phyloP scores from a whole-genome alignment of 2,113 vertebrate genomes.

The Chaetura pelagica region DNA sequence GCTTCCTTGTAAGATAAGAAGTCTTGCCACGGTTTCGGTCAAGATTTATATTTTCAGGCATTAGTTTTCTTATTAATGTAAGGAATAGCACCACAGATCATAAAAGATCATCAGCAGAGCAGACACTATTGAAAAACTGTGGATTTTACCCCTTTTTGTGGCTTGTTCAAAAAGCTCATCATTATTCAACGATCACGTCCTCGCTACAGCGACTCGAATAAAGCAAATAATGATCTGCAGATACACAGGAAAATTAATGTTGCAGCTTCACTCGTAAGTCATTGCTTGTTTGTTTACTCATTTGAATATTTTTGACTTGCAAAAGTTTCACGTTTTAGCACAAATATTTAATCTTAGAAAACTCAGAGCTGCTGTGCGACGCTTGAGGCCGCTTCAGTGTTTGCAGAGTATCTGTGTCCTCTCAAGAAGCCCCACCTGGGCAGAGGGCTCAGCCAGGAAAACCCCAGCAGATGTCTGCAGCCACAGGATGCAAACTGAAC shows the following conservation, averaged over 20 bases:
- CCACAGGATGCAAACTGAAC: not conserved
- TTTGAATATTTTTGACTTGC: not conserved
- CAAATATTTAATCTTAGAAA: not conserved
- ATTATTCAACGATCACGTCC: not conserved
- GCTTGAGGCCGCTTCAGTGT: not conserved
- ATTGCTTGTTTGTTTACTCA: not conserved
- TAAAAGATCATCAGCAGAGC: not conserved
- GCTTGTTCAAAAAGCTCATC: conserved; percentile 8
- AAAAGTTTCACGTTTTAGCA: not conserved
- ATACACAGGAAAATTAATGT: not conserved
- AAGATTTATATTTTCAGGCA: not conserved
- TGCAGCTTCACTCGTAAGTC: not conserved
- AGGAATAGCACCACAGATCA: not conserved
- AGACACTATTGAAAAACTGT: not conserved
- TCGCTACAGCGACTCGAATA: not conserved
- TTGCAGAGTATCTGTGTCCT: not conserved
- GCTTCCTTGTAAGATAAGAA: not conserved
- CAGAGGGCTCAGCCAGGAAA: not conserved
- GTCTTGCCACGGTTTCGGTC: not conserved
- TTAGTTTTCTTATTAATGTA: not conserved
- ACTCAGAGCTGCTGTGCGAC: not conserved
- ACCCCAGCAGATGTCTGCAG: not conserved
- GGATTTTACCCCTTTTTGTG: not conserved
- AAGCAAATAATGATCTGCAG: not conserved
- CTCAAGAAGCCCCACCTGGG: not conserved